phyloP scores from a whole-genome alignment of 2,888 invertebrate species.

The Andrena praecox region DNA sequence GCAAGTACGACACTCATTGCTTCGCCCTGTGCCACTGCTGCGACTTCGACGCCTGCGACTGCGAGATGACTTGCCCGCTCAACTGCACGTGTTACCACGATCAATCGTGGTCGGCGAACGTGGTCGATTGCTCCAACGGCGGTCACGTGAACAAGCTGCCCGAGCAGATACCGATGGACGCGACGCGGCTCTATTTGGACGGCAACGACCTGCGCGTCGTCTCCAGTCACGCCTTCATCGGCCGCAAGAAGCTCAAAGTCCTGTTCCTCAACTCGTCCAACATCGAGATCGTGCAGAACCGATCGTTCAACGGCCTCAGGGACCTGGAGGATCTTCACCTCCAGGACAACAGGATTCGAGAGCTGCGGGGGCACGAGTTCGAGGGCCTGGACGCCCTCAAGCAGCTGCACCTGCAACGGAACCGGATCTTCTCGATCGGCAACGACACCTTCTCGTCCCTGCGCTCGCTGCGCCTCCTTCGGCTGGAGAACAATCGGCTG shows the following conservation, averaged over 20 bases:
- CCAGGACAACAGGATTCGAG: slow-evolving; percentile 90
- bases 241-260: slow-evolving; percentile 91
- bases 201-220: slow-evolving; percentile 92
- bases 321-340: slow-evolving; percentile 91
- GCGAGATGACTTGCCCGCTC: slow-evolving; percentile 95
- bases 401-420: slow-evolving; percentile 91
- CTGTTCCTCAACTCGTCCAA: slow-evolving; percentile 92
- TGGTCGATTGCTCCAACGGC: slow-evolving; percentile 92
- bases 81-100: slow-evolving; percentile 96
- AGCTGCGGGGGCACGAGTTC: slow-evolving; percentile 92
- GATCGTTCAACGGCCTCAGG: slow-evolving; percentile 93
- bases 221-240: slow-evolving; percentile 94
- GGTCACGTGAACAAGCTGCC: slow-evolving; percentile 90
- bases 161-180: slow-evolving; percentile 95
- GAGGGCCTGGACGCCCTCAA: slow-evolving; percentile 90
- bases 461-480: slow-evolving; percentile 88
- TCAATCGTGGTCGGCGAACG: slow-evolving; percentile 94
- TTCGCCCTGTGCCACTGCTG: slow-evolving; percentile 95
- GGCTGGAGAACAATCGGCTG: slow-evolving; percentile 91
- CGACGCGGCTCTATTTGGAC: slow-evolving; percentile 94
- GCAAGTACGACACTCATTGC: slow-evolving; percentile 94
- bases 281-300: slow-evolving; percentile 92
- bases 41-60: slow-evolving; percentile 96
- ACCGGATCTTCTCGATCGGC: slow-evolving; percentile 89
- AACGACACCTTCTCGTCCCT: slow-evolving; percentile 90